These are phyloP conservation scores for Horisme vitalbata DNA, from an alignment of 2,888 invertebrate species.

Conservation along the genomic window DNA sequence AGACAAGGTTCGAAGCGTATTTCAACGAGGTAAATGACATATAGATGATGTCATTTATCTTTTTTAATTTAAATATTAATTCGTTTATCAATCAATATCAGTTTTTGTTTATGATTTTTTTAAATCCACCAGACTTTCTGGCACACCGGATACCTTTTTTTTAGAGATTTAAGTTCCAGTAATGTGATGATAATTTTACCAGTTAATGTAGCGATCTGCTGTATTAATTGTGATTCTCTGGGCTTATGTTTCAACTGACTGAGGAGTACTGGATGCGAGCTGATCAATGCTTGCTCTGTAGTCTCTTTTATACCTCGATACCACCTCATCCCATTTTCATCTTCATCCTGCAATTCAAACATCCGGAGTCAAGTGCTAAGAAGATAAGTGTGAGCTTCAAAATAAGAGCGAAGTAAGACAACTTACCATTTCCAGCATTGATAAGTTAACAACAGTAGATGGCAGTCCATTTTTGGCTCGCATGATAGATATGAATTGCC, in stretches of 20 bases:
- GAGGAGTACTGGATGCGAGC: conserved; percentile 9
- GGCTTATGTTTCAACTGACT: conserved; percentile 7
- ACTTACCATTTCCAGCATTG: conserved; percentile 16
- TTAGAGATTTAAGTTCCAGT: no score
- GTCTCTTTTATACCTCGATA: conserved; percentile 14
- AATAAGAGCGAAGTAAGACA: no score
- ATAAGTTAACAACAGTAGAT: conserved; percentile 18
- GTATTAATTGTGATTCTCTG: conserved; percentile 4
- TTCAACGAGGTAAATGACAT: no score
- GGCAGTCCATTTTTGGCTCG: conserved; percentile 17
- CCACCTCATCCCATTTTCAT: conserved; percentile 15
- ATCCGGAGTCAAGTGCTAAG: not conserved
- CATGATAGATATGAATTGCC: conserved; percentile 6
- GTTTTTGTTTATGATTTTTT: no score
- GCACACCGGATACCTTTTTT: no score
- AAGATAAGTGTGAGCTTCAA: no score
- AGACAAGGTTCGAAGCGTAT: no score
- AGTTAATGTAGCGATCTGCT: conserved; percentile 14
- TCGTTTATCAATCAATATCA: no score
- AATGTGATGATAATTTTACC: conserved; percentile 8
- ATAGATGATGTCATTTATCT: no score
- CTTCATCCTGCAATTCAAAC: conserved; percentile 1
- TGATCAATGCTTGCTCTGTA: conserved; percentile 4
- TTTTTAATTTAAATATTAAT: no score
- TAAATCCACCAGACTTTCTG: no score